These are phyloP conservation scores for Podarcis muralis DNA, from an alignment of 2,113 vertebrate species.

Conservation along the genomic window DNA sequence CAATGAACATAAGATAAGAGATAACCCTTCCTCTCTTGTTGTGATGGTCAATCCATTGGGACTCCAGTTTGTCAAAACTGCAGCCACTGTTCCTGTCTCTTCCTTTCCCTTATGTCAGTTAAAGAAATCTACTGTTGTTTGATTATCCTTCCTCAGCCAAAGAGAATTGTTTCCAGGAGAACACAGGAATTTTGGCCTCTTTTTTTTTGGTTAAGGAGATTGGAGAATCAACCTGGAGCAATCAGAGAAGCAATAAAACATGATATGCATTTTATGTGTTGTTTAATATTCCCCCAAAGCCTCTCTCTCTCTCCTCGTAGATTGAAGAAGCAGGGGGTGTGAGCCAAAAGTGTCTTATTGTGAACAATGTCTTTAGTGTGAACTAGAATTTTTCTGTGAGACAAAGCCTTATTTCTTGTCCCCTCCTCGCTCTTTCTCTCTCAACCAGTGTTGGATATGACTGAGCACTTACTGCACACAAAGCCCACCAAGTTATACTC, in stretches of 20 bases:
- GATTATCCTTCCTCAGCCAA: constrained; percentile 37
- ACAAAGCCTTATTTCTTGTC: constrained; percentile 9
- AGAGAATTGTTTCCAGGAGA: not conserved
- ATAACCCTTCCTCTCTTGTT: not conserved
- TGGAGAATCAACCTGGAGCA: constrained; percentile 52
- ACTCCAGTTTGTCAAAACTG: not conserved
- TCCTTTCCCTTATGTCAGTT: not conserved
- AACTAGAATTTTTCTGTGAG: not conserved
- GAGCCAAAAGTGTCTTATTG: not conserved
- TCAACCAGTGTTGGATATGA: not conserved
- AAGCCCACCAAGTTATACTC: not conserved
- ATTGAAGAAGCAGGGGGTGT: not conserved
- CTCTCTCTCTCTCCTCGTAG: not conserved
- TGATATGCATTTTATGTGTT: constrained; percentile 34
- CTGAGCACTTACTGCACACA: not conserved
- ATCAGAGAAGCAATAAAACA: constrained; percentile 71
- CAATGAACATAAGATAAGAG: not conserved
- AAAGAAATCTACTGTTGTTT: not conserved
- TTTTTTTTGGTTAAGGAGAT: not conserved
- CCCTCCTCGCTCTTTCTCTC: fast-evolving
- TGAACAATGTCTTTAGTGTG: not conserved
- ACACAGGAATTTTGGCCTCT: not conserved
- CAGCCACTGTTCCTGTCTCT: not conserved
- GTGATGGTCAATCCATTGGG: not conserved
- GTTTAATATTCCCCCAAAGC: constrained; percentile 25